Evolutionary conservation across 2,113 vertebrate genomes (phyloP).

Genomic region (Galbula dea): DNA sequence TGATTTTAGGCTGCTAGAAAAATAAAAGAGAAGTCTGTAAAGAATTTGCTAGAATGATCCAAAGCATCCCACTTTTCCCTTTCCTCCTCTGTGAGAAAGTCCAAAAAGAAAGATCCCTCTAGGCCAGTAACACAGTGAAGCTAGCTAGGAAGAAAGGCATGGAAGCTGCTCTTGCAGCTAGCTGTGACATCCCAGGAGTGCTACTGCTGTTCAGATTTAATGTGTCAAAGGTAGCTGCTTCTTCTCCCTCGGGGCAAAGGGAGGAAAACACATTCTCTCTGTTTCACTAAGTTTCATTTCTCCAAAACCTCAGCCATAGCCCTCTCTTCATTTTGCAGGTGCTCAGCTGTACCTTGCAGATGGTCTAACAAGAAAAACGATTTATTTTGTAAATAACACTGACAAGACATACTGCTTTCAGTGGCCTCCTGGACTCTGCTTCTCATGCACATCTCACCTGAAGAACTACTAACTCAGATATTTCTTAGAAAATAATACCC

Average conservation of each 20-base stretch:
- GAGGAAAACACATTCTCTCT: background rate
- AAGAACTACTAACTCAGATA: background rate
- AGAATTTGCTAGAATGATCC: background rate
- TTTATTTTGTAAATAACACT: background rate
- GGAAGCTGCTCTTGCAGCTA: background rate
- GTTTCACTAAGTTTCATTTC: background rate
- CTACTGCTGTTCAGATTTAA: background rate
- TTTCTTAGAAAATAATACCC: background rate
- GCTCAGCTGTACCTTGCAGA: background rate
- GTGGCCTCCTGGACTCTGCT: background rate
- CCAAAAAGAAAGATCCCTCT: background rate
- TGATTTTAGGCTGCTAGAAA: background rate
- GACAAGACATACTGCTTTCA: background rate
- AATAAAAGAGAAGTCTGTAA: background rate
- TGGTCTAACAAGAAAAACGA: background rate
- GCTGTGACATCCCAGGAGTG: background rate
- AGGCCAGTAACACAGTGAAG: background rate
- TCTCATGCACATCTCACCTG: background rate
- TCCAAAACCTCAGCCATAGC: background rate
- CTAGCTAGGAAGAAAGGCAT: background rate
- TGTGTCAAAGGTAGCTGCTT: background rate
- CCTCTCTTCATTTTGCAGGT: background rate
- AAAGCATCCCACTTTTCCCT: background rate
- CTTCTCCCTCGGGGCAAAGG: background rate
- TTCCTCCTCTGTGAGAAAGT: background rate